Evolutionary conservation across 2,888 invertebrate genomes (phyloP).

Genomic region (Hyles lineata): DNA sequence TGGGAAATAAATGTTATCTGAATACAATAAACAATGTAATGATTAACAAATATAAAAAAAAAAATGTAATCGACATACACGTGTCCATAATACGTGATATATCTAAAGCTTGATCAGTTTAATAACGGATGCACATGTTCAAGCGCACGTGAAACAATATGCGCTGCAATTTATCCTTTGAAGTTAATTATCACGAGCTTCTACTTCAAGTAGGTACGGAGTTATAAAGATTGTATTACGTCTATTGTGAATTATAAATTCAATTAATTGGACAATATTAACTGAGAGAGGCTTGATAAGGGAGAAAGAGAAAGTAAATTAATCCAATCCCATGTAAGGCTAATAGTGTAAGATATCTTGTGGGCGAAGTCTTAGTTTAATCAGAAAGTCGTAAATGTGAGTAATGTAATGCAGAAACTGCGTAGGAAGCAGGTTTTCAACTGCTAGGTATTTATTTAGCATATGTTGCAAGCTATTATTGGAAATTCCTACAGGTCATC

Average conservation of each 20-base stretch:
- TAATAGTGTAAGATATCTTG: no score
- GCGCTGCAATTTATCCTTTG: background rate
- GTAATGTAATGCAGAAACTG: background rate
- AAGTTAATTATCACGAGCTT: background rate
- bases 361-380: background rate
- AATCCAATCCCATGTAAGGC: background rate
- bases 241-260: no score
- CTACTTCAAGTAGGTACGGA: background rate
- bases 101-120: constrained; percentile 3
- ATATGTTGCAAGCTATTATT: background rate
- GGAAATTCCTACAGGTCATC: background rate
- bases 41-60: background rate
- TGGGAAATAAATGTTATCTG: background rate
- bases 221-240: background rate
- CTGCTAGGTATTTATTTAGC: background rate
- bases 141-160: background rate
- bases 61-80: constrained; percentile 11
- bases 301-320: background rate
- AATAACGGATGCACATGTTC: constrained; percentile 10
- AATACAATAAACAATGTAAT: background rate
- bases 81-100: background rate
- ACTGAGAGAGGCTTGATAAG: no score
- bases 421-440: background rate
- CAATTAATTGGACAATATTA: no score
- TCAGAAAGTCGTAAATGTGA: background rate